Conservation (phyloP, 2,113 vertebrate genomes). For the Elgaria multicarinata region DNA sequence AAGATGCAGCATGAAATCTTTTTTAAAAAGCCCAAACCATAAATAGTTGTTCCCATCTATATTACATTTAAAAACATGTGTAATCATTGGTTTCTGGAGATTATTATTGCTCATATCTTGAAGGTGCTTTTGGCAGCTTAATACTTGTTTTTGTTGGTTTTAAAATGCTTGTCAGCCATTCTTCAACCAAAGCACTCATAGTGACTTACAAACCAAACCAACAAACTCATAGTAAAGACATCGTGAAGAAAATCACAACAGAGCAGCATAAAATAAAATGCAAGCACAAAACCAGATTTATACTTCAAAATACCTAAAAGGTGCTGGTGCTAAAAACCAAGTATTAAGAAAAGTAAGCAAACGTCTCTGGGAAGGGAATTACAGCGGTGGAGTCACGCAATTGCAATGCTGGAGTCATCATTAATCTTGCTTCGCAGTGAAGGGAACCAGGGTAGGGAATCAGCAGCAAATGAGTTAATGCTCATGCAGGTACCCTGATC, state of each 20-base stretch:
- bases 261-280: not conserved
- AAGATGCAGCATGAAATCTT: not conserved
- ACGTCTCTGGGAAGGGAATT: not conserved
- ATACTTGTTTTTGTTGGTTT: not conserved
- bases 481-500: not conserved
- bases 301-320: not conserved
- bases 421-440: not conserved
- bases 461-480: not conserved
- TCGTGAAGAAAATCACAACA: not conserved
- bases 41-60: not conserved
- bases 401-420: not conserved
- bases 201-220: not conserved
- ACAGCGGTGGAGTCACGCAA: not conserved
- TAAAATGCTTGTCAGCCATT: not conserved
- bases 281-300: not conserved
- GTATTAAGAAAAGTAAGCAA: not conserved
- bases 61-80: not conserved
- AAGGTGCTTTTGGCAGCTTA: not conserved
- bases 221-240: not conserved
- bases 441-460: not conserved
- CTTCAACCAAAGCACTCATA: not conserved
- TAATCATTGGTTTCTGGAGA: not conserved
- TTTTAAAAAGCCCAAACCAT: slow-evolving; percentile 6
- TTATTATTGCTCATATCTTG: not conserved
- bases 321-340: not conserved